These are phyloP conservation scores for Arion vulgaris DNA, from an alignment of 1,140 invertebrate species.

Conservation along the genomic window DNA sequence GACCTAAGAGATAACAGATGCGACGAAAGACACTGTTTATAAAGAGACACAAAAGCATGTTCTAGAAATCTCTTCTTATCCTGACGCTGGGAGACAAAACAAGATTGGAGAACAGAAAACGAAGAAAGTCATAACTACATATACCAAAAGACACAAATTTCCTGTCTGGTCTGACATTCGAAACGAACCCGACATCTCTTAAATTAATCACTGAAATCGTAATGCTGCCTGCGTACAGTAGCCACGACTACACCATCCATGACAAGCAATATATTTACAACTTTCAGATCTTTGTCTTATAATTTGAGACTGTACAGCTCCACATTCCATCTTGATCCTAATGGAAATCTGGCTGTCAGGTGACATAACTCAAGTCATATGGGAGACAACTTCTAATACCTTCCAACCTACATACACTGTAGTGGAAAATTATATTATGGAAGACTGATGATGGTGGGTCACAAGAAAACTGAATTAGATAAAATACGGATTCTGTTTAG, in stretches of 20 bases:
- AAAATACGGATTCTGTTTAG: too few relatives aligned
- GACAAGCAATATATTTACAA: not conserved
- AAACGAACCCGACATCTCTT: not conserved
- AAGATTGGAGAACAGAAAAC: too few relatives aligned
- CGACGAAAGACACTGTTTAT: too few relatives aligned
- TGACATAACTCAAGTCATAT: not conserved
- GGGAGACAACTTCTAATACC: not conserved
- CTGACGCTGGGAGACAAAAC: too few relatives aligned
- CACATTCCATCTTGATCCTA: not conserved
- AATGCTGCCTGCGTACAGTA: not conserved
- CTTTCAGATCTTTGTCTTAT: not conserved
- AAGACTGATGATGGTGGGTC: too few relatives aligned
- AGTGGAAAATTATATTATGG: too few relatives aligned
- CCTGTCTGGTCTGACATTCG: not conserved
- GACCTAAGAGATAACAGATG: too few relatives aligned
- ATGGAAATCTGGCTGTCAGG: not conserved
- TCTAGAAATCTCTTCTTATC: too few relatives aligned
- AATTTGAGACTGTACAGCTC: not conserved
- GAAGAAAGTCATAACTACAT: not conserved
- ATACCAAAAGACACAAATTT: not conserved
- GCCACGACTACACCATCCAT: not conserved
- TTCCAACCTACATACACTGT: not conserved
- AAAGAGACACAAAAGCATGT: not conserved
- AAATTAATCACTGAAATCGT: conserved; percentile 11
- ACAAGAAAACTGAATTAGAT: too few relatives aligned